Percentiles rank a stretch among this genome's conserved stretches.
These are phyloP conservation scores for Graphium colonna DNA, from an alignment of 2,888 invertebrate species.

Conservation along the genomic window DNA sequence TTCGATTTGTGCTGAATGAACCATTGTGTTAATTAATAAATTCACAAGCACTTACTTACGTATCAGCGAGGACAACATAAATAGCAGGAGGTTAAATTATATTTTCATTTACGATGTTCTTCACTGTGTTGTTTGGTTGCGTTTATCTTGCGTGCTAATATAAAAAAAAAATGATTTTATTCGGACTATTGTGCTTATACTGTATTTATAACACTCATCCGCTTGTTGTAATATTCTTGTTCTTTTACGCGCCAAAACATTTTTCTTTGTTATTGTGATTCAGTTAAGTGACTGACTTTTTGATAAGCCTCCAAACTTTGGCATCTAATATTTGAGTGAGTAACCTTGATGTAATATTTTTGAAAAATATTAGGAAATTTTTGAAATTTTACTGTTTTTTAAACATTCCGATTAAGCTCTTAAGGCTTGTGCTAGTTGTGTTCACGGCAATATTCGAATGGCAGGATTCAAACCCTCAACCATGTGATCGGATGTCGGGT, in stretches of 20 bases:
- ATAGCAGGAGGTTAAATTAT: conserved; percentile 12
- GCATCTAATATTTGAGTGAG: no score
- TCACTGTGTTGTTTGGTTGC: conserved; percentile 13
- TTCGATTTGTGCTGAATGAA: conserved; percentile 6
- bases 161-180: conserved; percentile 20
- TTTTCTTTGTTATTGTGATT: conserved; percentile 28
- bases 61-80: conserved; percentile 9
- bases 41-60: conserved; percentile 12
- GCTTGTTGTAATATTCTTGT: conserved; percentile 36
- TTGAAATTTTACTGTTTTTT: no score
- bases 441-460: no score
- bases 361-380: no score
- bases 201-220: conserved; percentile 24
- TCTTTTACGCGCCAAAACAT: conserved; percentile 38
- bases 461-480: no score
- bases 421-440: no score
- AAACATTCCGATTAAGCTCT: no score
- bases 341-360: no score
- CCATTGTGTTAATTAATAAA: conserved; percentile 22
- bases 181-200: conserved; percentile 22
- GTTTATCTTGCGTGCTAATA: conserved; percentile 1
- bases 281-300: no score
- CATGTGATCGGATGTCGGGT: no score
- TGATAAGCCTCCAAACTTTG: no score
- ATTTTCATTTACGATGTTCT: conserved; percentile 17